Conservation (phyloP, 2,113 vertebrate genomes). For the Miniopterus natalensis region DNA sequence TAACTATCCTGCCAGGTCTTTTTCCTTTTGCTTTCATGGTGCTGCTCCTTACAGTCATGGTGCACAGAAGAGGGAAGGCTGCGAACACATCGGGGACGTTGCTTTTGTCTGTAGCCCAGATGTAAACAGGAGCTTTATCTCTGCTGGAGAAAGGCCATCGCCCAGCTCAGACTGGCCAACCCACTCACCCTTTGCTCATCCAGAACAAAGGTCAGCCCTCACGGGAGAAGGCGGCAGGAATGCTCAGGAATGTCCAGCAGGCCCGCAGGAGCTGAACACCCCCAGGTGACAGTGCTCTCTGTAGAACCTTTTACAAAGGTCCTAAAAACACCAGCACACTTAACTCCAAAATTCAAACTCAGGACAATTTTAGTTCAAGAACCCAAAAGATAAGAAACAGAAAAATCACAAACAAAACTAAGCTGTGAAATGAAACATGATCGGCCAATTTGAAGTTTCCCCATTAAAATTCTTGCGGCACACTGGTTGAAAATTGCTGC, state of each 20-base stretch:
- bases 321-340: neutral
- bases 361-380: neutral
- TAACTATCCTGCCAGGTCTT: neutral
- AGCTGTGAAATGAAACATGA: neutral
- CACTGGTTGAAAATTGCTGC: neutral
- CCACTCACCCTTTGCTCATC: neutral
- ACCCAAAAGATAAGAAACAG: neutral
- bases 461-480: neutral
- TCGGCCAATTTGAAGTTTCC: neutral
- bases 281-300: neutral
- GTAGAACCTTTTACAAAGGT: neutral
- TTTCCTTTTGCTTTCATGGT: neutral
- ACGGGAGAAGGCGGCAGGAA: neutral
- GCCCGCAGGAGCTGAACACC: fast-evolving
- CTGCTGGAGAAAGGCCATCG: neutral
- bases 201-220: neutral
- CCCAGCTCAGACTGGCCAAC: too few species aligned
- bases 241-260: too few species aligned
- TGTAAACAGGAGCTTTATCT: neutral
- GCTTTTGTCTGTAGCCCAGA: neutral
- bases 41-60: neutral
- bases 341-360: neutral
- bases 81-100: fast-evolving
- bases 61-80: neutral
- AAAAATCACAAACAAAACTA: neutral